A percentile compares a stretch with the other conserved stretches of the same genome.
phyloP scores from a whole-genome alignment of 1,140 invertebrate species.

The Sinella curviseta region DNA sequence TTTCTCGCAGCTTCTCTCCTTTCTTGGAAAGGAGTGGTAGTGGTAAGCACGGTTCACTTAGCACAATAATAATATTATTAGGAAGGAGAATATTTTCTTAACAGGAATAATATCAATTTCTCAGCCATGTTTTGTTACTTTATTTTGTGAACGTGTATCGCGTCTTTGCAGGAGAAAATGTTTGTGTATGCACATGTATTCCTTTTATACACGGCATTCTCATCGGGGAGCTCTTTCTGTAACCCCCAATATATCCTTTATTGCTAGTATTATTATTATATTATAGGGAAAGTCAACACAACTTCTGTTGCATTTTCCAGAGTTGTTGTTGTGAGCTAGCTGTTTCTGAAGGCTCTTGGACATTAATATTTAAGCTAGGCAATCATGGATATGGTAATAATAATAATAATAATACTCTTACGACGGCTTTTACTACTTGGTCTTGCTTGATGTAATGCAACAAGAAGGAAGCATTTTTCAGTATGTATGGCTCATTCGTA shows the following conservation, averaged over 20 bases:
- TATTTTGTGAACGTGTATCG: too few species aligned
- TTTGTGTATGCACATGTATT: too few species aligned
- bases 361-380: too few species aligned
- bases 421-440: neutral
- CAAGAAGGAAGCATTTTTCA: neutral
- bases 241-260: too few species aligned
- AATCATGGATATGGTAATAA: neutral
- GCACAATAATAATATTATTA: neutral
- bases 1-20: too few species aligned
- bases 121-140: too few species aligned
- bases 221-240: too few species aligned
- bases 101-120: neutral
- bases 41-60: conserved; percentile 1
- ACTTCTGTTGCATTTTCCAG: neutral
- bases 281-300: neutral
- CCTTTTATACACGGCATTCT: too few species aligned
- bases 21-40: too few species aligned
- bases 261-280: neutral
- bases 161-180: too few species aligned
- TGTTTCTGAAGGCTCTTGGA: neutral
- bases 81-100: neutral
- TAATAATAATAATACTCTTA: neutral
- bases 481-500: too few species aligned
- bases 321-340: too few species aligned
- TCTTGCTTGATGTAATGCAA: neutral